These are phyloP conservation scores for Dysidea cf. avara DNA, from an alignment of 37 sponge, comb jelly and placozoan species.

Conservation along the genomic window DNA sequence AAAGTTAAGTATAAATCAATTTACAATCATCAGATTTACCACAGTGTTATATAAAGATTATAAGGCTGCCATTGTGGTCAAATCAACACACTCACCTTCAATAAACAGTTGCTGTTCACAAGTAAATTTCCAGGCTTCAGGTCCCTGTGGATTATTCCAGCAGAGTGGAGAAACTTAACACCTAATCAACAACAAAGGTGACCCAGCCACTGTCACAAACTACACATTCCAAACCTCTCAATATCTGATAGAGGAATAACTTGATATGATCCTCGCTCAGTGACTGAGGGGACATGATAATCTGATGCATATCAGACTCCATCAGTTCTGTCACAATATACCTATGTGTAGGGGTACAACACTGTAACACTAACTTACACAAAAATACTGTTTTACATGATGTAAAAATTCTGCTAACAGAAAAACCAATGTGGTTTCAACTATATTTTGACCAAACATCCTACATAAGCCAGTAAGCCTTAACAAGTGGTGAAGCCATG, in stretches of 20 bases:
- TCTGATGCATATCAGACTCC: constrained; percentile 84
- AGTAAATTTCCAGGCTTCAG: constrained; percentile 88
- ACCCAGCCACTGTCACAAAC: neutral
- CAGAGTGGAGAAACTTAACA: constrained; percentile 85
- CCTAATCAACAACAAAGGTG: constrained; percentile 27
- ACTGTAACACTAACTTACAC: too few relatives aligned
- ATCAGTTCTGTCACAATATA: constrained; percentile 76
- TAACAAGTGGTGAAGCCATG: neutral
- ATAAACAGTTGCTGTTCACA: constrained; percentile 79
- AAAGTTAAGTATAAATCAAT: too few relatives aligned
- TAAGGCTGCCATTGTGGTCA: neutral
- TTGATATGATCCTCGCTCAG: constrained; percentile 85
- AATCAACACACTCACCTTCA: constrained; percentile 24
- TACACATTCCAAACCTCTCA: constrained; percentile 57
- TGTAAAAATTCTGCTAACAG: too few relatives aligned
- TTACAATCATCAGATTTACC: too few relatives aligned
- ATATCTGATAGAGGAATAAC: constrained; percentile 82
- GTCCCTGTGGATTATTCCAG: constrained; percentile 89
- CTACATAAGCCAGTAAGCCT: neutral
- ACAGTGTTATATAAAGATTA: too few relatives aligned
- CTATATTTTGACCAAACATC: neutral
- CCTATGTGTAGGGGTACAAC: too few relatives aligned
- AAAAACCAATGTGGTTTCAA: too few relatives aligned
- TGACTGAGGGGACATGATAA: constrained; percentile 74
- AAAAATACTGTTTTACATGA: too few relatives aligned